A percentile compares a stretch with the other conserved stretches of the same genome.
Evolutionary conservation across 2,797 vertebrate genomes (phyloP).

Genomic region (Tapera naevia): DNA sequence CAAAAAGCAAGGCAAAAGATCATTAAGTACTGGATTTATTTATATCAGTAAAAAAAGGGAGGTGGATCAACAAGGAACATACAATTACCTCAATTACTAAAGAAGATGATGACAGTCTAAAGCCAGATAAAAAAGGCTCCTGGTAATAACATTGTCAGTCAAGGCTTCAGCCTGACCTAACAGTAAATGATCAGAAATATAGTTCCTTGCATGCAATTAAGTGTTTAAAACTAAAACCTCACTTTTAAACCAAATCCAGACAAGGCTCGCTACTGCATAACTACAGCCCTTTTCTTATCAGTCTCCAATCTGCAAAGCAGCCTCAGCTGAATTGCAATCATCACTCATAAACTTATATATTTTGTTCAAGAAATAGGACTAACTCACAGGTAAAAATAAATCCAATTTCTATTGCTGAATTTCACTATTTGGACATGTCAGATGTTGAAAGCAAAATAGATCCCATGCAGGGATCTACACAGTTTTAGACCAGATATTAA

Average conservation of each 20-base stretch:
- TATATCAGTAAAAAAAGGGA: not conserved
- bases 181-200: not conserved
- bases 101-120: not conserved
- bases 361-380: not conserved
- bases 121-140: not conserved
- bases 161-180: not conserved
- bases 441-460: not conserved
- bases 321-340: not conserved
- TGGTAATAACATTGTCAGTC: not conserved
- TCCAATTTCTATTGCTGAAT: not conserved
- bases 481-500: too few species aligned
- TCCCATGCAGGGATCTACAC: not conserved
- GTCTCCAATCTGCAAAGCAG: not conserved
- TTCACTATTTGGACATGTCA: not conserved
- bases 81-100: not conserved
- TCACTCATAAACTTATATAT: rapidly evolving
- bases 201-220: not conserved
- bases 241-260: not conserved
- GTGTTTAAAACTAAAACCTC: not conserved
- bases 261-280: not conserved
- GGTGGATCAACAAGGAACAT: not conserved
- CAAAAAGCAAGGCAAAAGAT: not conserved
- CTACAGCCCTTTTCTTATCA: not conserved
- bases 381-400: not conserved
- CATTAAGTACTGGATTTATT: not conserved